Evolutionary conservation across 2,888 invertebrate genomes (phyloP).

Genomic region (Ametastegia equiseti): DNA sequence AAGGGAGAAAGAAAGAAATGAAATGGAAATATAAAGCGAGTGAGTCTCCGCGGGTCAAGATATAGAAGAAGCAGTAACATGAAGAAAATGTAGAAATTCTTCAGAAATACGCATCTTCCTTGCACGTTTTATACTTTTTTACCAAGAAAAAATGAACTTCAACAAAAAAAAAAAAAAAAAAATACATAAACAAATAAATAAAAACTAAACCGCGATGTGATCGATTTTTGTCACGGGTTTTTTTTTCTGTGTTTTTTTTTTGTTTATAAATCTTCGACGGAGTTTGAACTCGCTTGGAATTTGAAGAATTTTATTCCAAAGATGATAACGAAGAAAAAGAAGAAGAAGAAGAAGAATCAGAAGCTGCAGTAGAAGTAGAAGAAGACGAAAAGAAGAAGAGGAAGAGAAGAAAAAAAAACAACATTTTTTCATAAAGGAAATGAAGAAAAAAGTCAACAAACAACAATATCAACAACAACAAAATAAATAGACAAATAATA

Average conservation of each 20-base stretch:
- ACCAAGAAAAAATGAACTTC: too few relatives aligned
- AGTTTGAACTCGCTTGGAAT: constrained; percentile 21
- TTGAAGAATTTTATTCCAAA: constrained; percentile 27
- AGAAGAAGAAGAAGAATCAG: background rate
- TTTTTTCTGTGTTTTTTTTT: too few relatives aligned
- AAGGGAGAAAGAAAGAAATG: background rate
- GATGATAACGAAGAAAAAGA: constrained; percentile 35
- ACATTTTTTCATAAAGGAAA: too few relatives aligned
- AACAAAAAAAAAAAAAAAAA: background rate
- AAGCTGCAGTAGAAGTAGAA: background rate
- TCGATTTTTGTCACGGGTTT: background rate
- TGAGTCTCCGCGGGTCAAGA: background rate
- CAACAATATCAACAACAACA: background rate
- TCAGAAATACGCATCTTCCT: background rate
- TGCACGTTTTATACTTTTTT: constrained; percentile 3
- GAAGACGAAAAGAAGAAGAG: background rate
- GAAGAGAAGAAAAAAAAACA: background rate
- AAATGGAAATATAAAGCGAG: background rate
- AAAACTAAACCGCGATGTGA: background rate
- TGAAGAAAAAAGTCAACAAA: background rate
- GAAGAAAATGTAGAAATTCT: constrained; percentile 10
- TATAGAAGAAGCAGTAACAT: background rate
- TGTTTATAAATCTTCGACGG: background rate
- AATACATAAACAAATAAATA: too few relatives aligned
- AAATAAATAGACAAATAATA: constrained; percentile 1